These are phyloP conservation scores for Leptinotarsa lineolata DNA, from an alignment of 1,140 invertebrate species.

Conservation along the genomic window DNA sequence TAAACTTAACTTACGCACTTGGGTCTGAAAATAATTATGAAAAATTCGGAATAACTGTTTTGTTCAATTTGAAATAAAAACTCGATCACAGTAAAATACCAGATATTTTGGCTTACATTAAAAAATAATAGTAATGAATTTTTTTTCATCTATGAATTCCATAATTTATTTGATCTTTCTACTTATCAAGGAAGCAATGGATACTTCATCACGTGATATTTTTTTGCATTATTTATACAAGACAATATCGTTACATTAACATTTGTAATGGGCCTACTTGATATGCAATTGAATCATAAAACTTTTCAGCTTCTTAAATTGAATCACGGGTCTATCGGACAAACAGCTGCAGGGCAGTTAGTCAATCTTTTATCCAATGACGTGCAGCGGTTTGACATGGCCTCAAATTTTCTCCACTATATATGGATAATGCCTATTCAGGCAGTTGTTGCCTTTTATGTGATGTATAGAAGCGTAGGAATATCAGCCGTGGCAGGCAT, in stretches of 20 bases:
- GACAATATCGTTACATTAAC: neutral
- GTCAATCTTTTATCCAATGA: constrained; percentile 81
- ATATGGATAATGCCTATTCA: constrained; percentile 79
- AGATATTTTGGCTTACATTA: too few species aligned
- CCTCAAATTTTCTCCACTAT: constrained; percentile 63
- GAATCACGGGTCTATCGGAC: constrained; percentile 45
- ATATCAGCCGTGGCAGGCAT: constrained; percentile 66
- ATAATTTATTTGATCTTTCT: too few species aligned
- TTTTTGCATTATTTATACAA: neutral
- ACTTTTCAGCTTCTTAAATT: constrained; percentile 46
- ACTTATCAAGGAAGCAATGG: too few species aligned
- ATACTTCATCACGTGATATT: too few species aligned
- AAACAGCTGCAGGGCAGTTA: constrained; percentile 67
- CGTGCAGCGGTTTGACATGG: constrained; percentile 63
- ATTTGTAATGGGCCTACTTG: neutral
- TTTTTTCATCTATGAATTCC: too few species aligned
- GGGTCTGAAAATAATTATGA: too few species aligned
- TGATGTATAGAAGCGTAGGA: constrained; percentile 66
- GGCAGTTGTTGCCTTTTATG: constrained; percentile 63
- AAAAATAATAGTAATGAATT: too few species aligned
- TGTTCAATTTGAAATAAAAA: too few species aligned
- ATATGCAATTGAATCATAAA: neutral
- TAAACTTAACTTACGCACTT: too few species aligned
- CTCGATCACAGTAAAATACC: too few species aligned
- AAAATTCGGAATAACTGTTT: too few species aligned